Evolutionary conservation across 2,797 vertebrate genomes (phyloP).

Genomic region (Rhinatrema bivittatum): DNA sequence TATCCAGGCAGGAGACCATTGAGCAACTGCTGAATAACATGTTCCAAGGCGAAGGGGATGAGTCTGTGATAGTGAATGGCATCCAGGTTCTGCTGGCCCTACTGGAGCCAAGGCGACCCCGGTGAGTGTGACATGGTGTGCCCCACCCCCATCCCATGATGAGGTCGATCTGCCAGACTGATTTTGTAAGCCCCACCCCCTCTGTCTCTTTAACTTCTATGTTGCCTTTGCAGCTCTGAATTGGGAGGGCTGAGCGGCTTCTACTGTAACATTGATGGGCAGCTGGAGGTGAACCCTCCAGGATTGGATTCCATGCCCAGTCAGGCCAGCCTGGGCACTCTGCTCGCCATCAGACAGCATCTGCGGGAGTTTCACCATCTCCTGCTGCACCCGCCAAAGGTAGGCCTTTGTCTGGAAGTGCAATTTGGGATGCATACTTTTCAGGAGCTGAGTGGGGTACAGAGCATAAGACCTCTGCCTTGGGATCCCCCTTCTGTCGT

Average conservation of each 20-base stretch:
- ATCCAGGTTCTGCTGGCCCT: constrained; percentile 53
- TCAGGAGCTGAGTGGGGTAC: no score
- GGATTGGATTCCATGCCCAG: constrained; percentile 16
- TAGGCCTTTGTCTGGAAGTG: neutral
- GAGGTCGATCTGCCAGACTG: no score
- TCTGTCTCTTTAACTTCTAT: no score
- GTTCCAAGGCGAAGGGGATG: constrained; percentile 43
- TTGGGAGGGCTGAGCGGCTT: constrained; percentile 40
- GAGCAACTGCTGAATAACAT: constrained; percentile 56
- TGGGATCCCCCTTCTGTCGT: no score
- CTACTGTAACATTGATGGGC: constrained; percentile 46
- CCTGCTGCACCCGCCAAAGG: constrained; percentile 49
- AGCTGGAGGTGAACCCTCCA: constrained; percentile 41
- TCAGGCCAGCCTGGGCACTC: constrained; percentile 31
- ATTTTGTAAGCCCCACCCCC: no score
- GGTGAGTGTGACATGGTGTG: constrained; percentile 17
- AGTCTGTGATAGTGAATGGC: constrained; percentile 46
- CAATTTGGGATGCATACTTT: rapidly evolving
- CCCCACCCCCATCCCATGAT: no score
- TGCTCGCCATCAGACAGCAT: constrained; percentile 37
- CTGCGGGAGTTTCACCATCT: constrained; percentile 45
- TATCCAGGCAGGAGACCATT: constrained; percentile 48
- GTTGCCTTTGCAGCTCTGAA: constrained; percentile 40
- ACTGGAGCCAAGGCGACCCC: constrained; percentile 45
- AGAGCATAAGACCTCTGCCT: no score